phyloP scores from a whole-genome alignment of 2,888 invertebrate species.

The Coremacera marginata region DNA sequence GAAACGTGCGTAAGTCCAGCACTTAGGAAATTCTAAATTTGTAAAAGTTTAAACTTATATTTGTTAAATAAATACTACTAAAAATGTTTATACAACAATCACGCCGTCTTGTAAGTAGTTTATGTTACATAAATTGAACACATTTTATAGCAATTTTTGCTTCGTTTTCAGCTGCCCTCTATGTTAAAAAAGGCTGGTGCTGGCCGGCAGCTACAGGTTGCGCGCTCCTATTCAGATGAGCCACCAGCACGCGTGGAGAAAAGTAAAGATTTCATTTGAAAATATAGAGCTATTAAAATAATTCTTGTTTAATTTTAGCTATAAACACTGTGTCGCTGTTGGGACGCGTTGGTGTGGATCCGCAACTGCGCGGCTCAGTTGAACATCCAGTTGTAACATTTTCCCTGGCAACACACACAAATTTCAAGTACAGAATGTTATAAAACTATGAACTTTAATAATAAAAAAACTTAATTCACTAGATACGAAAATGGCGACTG shows the following conservation, averaged over 20 bases:
- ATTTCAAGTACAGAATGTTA: slow-evolving; percentile 74
- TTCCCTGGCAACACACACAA: slow-evolving; percentile 89
- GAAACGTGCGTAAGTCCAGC: slow-evolving; percentile 14
- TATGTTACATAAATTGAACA: not conserved
- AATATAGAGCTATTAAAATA: not conserved
- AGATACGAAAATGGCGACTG: slow-evolving; percentile 81
- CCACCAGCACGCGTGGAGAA: slow-evolving; percentile 46
- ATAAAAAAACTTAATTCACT: not conserved
- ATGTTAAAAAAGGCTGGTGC: not conserved
- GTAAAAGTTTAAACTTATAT: not conserved
- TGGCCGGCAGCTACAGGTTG: not conserved
- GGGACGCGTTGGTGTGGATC: slow-evolving; percentile 90
- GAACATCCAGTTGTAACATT: slow-evolving; percentile 90
- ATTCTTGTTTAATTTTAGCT: slow-evolving; percentile 70
- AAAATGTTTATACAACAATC: slow-evolving; percentile 19
- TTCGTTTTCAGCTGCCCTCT: slow-evolving; percentile 13
- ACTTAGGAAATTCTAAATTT: not conserved
- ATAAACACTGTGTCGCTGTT: slow-evolving; percentile 87
- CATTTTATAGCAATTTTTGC: not conserved
- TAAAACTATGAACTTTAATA: not conserved
- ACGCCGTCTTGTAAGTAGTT: slow-evolving; percentile 18
- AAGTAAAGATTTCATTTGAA: slow-evolving; percentile 39
- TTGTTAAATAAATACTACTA: not conserved
- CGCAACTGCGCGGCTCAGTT: slow-evolving; percentile 84
- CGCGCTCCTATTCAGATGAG: slow-evolving; percentile 36